Percentiles rank a stretch among this genome's conserved stretches.
These are phyloP conservation scores for Oscheius sp. DNA, from an alignment of 2,888 invertebrate species.

Conservation along the genomic window DNA sequence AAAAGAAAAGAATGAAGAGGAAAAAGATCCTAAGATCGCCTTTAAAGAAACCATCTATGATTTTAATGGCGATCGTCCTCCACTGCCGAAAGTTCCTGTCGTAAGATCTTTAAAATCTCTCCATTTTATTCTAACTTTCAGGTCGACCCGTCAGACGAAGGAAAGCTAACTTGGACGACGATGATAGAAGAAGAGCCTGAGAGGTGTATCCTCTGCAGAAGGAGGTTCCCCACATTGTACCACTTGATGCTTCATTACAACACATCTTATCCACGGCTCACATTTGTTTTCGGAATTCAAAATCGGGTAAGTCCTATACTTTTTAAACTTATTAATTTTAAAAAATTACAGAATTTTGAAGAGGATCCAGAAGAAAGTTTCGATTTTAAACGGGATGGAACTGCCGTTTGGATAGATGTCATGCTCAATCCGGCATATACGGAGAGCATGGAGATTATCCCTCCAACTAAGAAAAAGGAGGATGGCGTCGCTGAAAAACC, in stretches of 20 bases:
- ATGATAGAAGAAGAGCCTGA: not conserved
- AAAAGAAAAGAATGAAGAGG: too few relatives aligned
- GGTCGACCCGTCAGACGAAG: too few relatives aligned
- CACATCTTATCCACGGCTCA: slow-evolving; percentile 22
- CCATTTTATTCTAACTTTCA: too few relatives aligned
- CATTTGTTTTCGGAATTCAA: slow-evolving; percentile 2
- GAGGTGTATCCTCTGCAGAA: slow-evolving; percentile 10
- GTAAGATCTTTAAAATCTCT: too few relatives aligned
- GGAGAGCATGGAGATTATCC: not conserved
- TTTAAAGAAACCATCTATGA: too few relatives aligned
- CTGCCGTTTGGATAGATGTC: not conserved
- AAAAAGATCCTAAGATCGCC: too few relatives aligned
- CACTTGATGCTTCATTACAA: slow-evolving; percentile 29
- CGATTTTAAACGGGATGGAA: not conserved
- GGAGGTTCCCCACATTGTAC: slow-evolving; percentile 1
- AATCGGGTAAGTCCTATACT: slow-evolving; percentile 10
- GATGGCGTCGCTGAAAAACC: not conserved
- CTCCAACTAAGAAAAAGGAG: too few relatives aligned
- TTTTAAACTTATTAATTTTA: not conserved
- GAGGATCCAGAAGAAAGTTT: not conserved
- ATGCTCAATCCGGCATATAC: slow-evolving; percentile 6
- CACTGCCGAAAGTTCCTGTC: too few relatives aligned
- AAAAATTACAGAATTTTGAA: not conserved
- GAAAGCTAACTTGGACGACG: not conserved
- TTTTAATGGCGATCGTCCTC: too few relatives aligned